Base-by-base conservation (phyloP, 2,797 vertebrate genomes). In the Microctenopoma steveboyesi region DNA sequence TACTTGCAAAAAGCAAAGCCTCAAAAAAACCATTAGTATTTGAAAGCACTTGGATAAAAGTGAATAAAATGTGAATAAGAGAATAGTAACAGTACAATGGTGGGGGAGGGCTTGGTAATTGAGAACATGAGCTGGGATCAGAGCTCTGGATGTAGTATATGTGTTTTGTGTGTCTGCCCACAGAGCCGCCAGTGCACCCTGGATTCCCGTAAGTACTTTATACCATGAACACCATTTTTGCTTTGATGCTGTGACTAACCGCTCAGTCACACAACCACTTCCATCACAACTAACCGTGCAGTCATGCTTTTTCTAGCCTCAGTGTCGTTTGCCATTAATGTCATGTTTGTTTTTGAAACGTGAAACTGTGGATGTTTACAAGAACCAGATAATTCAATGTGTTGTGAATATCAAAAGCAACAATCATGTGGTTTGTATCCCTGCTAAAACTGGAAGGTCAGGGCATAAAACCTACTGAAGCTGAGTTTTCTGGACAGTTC, bases 181-280 rank as follows among this genome's bases (percentile, higher is more conserved):
- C 89, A 87, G 58, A 80, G 75, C 65, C 8, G 53, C 54, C 51
- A 45, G 73, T 82, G 86, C 78, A 79, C 81, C 63, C 72, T 7
- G 55, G 71, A 63, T 91, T 92, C 87, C 89, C 76, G 87, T 89
- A 90, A 92, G 74, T 53, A 58, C 76, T 76, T 80, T 82, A 70
- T 46, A 74, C 71, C 76, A 56, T 59, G 77, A 78, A 81, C 83
- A 79, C 77, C 73, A 58, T 81, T 71, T 62, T 45, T 58, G 35
- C 89, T 90, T 90, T 90, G 88, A 90, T 80, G 76, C 72, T 66
- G 73, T 91, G 91, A 91, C 84, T 91, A 81, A 91, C 28, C n/a
- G 56, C 78, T 63, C 71, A 40, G 72, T 90, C 88, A 88, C 81
- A 75, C 64, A 49, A 86, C 89, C 90, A 77, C 88, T 85, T 90